These are phyloP conservation scores for Ostrea denselamellosa DNA, from an alignment of 1,140 invertebrate genomes.

Conservation along the genomic window DNA sequence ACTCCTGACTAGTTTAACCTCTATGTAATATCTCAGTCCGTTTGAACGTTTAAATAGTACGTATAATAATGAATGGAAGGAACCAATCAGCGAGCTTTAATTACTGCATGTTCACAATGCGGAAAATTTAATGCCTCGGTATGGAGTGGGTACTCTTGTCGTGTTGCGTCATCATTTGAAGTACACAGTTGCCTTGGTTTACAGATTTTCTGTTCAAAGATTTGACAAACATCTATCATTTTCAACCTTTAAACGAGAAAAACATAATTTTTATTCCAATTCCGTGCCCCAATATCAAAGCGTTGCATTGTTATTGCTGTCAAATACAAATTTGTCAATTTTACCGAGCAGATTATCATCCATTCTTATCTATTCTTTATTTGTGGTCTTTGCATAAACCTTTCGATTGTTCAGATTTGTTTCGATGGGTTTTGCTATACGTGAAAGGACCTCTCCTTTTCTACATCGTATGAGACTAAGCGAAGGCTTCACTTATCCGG, in stretches of 20 bases:
- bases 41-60: too few relatives aligned
- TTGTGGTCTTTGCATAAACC: background rate
- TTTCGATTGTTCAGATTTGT: background rate
- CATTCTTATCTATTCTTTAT: background rate
- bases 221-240: background rate
- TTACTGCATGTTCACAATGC: background rate
- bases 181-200: background rate
- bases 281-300: background rate
- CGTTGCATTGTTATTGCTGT: constrained; percentile 5
- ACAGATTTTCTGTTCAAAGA: background rate
- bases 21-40: background rate
- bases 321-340: constrained; percentile 13
- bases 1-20: background rate
- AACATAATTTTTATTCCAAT: background rate
- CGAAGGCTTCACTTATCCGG: background rate
- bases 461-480: background rate
- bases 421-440: background rate
- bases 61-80: too few relatives aligned
- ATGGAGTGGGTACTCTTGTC: background rate
- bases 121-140: background rate
- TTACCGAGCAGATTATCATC: background rate
- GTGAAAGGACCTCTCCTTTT: background rate
- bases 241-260: background rate
- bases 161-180: background rate
- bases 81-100: background rate